Percentiles rank a stretch among this genome's conserved stretches.
Conservation (phyloP, 2,888 invertebrate genomes). For the Drosophila acutilabella region DNA sequence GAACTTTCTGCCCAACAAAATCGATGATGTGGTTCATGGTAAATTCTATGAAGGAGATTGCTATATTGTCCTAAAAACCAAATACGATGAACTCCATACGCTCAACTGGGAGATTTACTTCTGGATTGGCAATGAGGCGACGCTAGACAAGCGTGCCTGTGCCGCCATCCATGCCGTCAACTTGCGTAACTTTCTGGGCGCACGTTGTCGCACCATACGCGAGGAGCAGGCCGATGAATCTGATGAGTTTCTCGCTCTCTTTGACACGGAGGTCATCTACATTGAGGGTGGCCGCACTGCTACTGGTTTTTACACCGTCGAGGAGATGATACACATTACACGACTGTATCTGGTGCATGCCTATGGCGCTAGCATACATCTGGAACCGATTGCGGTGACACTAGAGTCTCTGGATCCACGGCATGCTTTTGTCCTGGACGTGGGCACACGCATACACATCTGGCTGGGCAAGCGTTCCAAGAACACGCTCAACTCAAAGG, state of each 20-base stretch:
- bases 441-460: slow-evolving; percentile 93
- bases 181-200: slow-evolving; percentile 97
- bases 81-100: slow-evolving; percentile 92
- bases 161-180: slow-evolving; percentile 98
- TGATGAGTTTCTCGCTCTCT: slow-evolving; percentile 96
- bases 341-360: slow-evolving; percentile 95
- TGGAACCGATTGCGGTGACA: slow-evolving; percentile 93
- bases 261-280: slow-evolving; percentile 95
- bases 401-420: slow-evolving; percentile 93
- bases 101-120: slow-evolving; percentile 98
- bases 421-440: slow-evolving; percentile 96
- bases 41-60: slow-evolving; percentile 99
- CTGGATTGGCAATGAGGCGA: slow-evolving; percentile 98
- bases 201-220: slow-evolving; percentile 95
- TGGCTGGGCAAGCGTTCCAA: slow-evolving; percentile 93
- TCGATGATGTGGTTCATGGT: slow-evolving; percentile 97
- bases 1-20: slow-evolving; percentile 98
- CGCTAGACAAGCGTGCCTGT: slow-evolving; percentile 88
- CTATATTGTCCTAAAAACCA: slow-evolving; percentile 97
- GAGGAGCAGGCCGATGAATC: slow-evolving; percentile 99
- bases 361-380: slow-evolving; percentile 93
- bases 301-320: slow-evolving; percentile 98
- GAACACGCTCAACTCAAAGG: slow-evolving; percentile 93
- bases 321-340: slow-evolving; percentile 93
- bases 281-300: slow-evolving; percentile 98